Percentiles rank a stretch among this genome's conserved stretches.
Conservation (phyloP, 2,113 vertebrate species). For the Heterotilapia buettikoferi region DNA sequence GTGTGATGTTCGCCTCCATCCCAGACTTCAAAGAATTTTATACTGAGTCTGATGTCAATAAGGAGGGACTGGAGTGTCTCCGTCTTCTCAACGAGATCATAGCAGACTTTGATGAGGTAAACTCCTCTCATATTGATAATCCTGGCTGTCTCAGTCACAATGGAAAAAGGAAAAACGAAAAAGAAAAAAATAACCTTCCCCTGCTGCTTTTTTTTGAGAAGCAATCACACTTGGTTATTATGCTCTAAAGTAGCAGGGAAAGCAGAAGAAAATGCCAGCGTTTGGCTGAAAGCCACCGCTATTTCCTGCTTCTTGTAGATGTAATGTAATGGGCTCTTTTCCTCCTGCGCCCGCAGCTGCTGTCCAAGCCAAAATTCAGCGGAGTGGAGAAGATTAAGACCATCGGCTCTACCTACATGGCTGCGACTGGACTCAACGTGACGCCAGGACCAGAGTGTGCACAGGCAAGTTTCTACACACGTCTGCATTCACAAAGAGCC, state of each 20-base stretch:
- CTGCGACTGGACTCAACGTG: constrained; percentile 90
- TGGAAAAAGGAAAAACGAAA: accelerated
- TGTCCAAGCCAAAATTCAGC: constrained; percentile 97
- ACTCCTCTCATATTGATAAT: not conserved
- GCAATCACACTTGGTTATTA: not conserved
- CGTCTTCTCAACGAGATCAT: constrained; percentile 97
- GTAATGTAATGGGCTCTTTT: not conserved
- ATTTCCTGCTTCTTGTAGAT: not conserved
- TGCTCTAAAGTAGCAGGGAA: not conserved
- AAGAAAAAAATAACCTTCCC: not conserved
- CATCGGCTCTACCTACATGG: constrained; percentile 99
- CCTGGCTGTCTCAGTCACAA: constrained; percentile 12
- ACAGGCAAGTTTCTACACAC: constrained; percentile 72
- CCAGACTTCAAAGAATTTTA: constrained; percentile 99
- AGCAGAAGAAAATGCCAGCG: not conserved
- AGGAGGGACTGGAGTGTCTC: constrained; percentile 95
- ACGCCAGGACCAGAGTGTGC: constrained; percentile 84
- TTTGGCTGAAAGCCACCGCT: not conserved
- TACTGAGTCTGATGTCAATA: constrained; percentile 96
- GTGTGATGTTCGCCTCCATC: constrained; percentile 98
- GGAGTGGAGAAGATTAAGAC: constrained; percentile 99
- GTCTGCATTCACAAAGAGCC: not conserved
- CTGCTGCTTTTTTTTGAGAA: not conserved
- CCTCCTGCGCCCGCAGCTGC: constrained; percentile 69
- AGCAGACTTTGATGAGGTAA: constrained; percentile 96